A percentile compares a stretch with the other conserved stretches of the same genome.
phyloP scores from a whole-genome alignment of 2,888 invertebrate species.

The Eupithecia vulgata region DNA sequence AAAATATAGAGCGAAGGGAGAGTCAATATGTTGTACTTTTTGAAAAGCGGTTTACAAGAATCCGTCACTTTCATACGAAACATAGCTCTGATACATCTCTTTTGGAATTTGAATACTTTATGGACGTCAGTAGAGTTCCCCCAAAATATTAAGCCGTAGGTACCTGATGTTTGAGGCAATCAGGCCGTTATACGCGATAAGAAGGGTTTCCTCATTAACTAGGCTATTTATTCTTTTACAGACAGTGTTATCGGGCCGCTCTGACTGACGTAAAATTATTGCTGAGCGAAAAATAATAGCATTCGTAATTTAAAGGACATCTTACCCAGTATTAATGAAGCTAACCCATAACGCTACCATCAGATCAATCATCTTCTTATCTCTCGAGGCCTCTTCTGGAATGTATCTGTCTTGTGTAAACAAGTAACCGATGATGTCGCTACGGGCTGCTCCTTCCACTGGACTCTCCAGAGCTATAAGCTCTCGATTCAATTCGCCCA shows the following conservation, averaged over 20 bases:
- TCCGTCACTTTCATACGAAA: no score
- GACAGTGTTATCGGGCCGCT: background rate
- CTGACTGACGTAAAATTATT: background rate
- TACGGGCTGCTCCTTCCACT: constrained; percentile 76
- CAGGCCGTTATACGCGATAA: no score
- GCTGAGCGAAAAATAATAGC: background rate
- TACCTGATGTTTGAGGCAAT: no score
- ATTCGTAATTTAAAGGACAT: constrained; percentile 28
- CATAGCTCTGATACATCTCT: no score
- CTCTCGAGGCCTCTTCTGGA: constrained; percentile 45
- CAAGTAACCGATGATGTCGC: constrained; percentile 82
- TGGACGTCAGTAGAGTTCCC: no score
- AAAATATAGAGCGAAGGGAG: no score
- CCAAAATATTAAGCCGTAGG: no score
- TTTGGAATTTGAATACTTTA: no score
- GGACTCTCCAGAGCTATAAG: constrained; percentile 66
- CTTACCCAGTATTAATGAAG: constrained; percentile 82
- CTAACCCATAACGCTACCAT: constrained; percentile 67
- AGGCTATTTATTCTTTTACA: no score
- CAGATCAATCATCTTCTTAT: constrained; percentile 50
- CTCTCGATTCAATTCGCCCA: constrained; percentile 75
- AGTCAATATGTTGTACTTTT: no score
- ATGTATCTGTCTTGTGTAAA: constrained; percentile 61
- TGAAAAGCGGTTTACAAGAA: no score
- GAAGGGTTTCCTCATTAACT: no score